Base-by-base conservation (phyloP, 2,888 invertebrate species). In the Axea sp. region DNA sequence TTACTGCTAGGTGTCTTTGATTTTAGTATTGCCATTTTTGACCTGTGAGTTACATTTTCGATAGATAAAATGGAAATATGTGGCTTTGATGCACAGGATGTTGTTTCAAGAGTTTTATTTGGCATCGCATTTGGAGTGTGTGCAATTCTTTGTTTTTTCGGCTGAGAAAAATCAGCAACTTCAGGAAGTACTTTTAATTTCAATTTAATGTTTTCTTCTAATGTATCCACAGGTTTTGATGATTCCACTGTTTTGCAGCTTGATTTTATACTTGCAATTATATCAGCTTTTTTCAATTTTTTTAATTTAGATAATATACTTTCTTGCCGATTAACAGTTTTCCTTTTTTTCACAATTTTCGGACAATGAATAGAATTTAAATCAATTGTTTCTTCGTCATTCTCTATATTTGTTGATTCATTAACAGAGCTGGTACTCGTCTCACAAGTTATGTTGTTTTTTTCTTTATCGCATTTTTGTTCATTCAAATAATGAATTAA, bases 71-170 rank as follows among this genome's bases (percentile, higher is more conserved):
- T 45, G n/a, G 57, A 31, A 15, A 45, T 45, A 24, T 43, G 43
- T 1, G 57, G 14, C 22, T 24, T 57, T 24, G 17, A 9, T n/a
- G 9, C 1, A 6, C 4, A 3, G 0, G 9, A 7, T 1, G 4
- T 33, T 12, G 4, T 1, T 22, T 19, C 31, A 4, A 12, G 6
- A 1, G 1, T 15, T 26, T 53, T 9, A 4, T 17, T 19, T 8
- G 24, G 26, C 33, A 9, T 11, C 4, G 24, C 7, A 19, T 9
- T 35, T 14, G 31, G 15, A 2, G 24, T 9, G n/a, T 60, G 60
- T 0, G 60, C 45, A 6, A 60, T 47, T 37, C 60, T 4, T 28
- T 45, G 60, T n/a, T 60, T 60, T 12, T 60, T 60, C 11, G 45
- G 47, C 11, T 11, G 26, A 12, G 51, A 35, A 28, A 37, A 60